Evolutionary conservation across 2,888 invertebrate species (phyloP).

Genomic region (Meteorus colon): DNA sequence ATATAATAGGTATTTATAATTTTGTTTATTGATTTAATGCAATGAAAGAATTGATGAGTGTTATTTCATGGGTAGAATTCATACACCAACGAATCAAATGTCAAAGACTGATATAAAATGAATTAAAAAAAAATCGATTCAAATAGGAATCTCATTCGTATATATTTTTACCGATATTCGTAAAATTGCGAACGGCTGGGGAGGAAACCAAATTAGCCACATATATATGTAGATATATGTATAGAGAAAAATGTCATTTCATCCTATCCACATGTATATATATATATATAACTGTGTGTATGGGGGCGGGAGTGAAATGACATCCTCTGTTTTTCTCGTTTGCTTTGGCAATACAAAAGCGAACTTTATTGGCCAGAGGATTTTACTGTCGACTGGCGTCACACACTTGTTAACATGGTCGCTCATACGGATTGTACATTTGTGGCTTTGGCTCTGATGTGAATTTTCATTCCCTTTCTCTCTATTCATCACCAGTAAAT

Average conservation of each 20-base stretch:
- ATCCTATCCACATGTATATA: neutral
- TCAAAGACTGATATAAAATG: neutral
- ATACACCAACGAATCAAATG: neutral
- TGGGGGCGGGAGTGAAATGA: neutral
- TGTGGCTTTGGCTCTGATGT: constrained; percentile 14
- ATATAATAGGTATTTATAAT: neutral
- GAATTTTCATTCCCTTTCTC: neutral
- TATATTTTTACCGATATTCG: neutral
- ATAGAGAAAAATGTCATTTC: neutral
- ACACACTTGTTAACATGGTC: constrained; percentile 47
- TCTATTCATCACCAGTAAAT: constrained; percentile 16
- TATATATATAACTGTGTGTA: neutral
- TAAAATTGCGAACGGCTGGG: neutral
- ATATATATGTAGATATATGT: neutral
- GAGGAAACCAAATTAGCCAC: neutral
- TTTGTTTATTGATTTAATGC: neutral
- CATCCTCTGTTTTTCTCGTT: constrained; percentile 29
- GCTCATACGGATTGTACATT: constrained; percentile 29
- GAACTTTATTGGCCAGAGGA: constrained; percentile 43
- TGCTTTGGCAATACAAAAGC: constrained; percentile 33
- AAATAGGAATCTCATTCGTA: neutral
- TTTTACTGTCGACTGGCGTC: constrained; percentile 46
- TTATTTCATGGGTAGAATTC: neutral
- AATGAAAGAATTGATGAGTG: neutral
- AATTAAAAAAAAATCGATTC: neutral